Evolutionary conservation across 30 jellyfish, hydroid and myxozoan species (phyloP).

Genomic region (Nemopilema nomurai): DNA sequence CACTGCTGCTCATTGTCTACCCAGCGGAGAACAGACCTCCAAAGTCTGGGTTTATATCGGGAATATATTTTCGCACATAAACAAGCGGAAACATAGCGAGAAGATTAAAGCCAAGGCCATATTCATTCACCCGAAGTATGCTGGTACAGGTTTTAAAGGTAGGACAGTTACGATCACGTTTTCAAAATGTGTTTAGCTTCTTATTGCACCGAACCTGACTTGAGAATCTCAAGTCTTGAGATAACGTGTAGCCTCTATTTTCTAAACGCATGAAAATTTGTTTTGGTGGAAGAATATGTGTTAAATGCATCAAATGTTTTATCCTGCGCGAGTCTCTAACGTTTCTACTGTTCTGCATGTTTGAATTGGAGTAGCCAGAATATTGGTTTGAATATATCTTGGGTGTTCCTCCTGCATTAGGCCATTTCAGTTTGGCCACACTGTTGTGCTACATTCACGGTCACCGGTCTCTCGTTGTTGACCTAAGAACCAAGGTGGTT

Average conservation of each 20-base stretch:
- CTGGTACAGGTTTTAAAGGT: constrained; percentile 95
- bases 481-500: not conserved
- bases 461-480: not conserved
- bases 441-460: not conserved
- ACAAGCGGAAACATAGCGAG: constrained; percentile 75
- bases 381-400: not conserved
- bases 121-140: constrained; percentile 88
- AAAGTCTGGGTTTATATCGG: constrained; percentile 92
- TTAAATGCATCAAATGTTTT: too few relatives aligned
- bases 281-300: too few relatives aligned
- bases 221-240: too few relatives aligned
- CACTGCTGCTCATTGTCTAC: constrained; percentile 97
- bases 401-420: too few relatives aligned
- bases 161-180: too few relatives aligned
- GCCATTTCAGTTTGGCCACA: too few relatives aligned
- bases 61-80: constrained; percentile 63
- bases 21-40: constrained; percentile 88
- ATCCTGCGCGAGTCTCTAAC: not conserved
- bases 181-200: too few relatives aligned
- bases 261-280: too few relatives aligned
- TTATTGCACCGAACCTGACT: too few relatives aligned
- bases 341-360: not conserved
- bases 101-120: constrained; percentile 84
- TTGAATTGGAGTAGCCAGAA: not conserved
- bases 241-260: not conserved